Evolutionary conservation across 2,113 vertebrate species (phyloP).

Genomic region (Stomatorhinus ivindoensis): DNA sequence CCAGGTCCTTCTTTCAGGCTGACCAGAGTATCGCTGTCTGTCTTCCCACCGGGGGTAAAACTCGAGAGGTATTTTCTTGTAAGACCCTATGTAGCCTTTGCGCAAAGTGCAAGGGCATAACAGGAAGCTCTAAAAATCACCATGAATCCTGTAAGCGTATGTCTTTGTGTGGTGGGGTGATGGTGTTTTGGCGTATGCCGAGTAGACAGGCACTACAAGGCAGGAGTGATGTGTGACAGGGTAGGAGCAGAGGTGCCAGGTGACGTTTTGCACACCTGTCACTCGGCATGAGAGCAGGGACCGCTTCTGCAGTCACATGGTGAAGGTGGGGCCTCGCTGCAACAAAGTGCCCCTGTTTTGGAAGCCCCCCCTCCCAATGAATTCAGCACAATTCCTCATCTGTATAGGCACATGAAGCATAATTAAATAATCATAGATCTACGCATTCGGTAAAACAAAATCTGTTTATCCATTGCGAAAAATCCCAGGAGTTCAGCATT

Average conservation of each 20-base stretch:
- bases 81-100: not conserved
- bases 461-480: not conserved
- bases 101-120: not conserved
- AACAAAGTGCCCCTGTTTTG: not conserved
- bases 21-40: conserved; percentile 42
- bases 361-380: not conserved
- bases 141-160: not conserved
- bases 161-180: not conserved
- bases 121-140: not conserved
- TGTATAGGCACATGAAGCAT: not conserved
- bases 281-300: not conserved
- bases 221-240: not conserved
- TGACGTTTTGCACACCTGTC: not conserved
- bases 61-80: not conserved
- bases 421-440: not conserved
- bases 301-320: not conserved
- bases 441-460: not conserved
- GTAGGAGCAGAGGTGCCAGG: not conserved
- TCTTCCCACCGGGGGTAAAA: not conserved
- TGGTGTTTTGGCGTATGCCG: not conserved
- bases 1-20: conserved; percentile 38
- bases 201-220: not conserved
- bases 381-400: not conserved
- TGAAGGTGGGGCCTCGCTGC: not conserved
- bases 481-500: not conserved